A percentile compares a stretch with the other conserved stretches of the same genome.
Conservation (phyloP, 2,888 invertebrate species). For the Acrocyrtus sp. region DNA sequence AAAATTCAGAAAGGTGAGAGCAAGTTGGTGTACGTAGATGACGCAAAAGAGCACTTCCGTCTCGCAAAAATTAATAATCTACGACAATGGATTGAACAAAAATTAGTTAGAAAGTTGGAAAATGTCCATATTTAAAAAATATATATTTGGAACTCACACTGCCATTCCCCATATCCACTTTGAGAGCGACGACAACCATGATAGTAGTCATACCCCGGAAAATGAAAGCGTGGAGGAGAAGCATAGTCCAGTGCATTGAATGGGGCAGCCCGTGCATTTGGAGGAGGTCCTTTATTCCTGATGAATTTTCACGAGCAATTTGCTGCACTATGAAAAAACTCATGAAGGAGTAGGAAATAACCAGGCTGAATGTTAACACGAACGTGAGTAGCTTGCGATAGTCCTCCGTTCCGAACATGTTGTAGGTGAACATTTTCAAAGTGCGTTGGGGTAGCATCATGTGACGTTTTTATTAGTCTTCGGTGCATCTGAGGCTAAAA, state of each 20-base stretch:
- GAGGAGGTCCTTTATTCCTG: slow-evolving; percentile 57
- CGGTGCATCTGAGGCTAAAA: neutral
- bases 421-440: slow-evolving; percentile 42
- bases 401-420: slow-evolving; percentile 31
- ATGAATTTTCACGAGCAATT: slow-evolving; percentile 51
- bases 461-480: neutral
- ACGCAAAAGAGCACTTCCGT: slow-evolving; percentile 25
- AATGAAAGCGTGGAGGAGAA: slow-evolving; percentile 47
- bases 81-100: too few species aligned
- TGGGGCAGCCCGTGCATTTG: slow-evolving; percentile 56
- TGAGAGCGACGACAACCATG: slow-evolving; percentile 33
- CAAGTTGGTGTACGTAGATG: slow-evolving; percentile 35
- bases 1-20: slow-evolving; percentile 47
- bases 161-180: slow-evolving; percentile 39
- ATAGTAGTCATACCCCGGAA: slow-evolving; percentile 52
- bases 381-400: slow-evolving; percentile 23
- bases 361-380: slow-evolving; percentile 28
- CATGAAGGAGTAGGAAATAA: slow-evolving; percentile 49
- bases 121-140: neutral
- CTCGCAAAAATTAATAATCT: slow-evolving; percentile 15
- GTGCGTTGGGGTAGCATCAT: slow-evolving; percentile 20
- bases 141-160: too few species aligned
- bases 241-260: slow-evolving; percentile 53
- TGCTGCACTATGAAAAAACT: slow-evolving; percentile 57
- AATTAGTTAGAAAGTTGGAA: neutral